Base-by-base conservation (phyloP, 2,888 invertebrate species). In the Acleris emargana region DNA sequence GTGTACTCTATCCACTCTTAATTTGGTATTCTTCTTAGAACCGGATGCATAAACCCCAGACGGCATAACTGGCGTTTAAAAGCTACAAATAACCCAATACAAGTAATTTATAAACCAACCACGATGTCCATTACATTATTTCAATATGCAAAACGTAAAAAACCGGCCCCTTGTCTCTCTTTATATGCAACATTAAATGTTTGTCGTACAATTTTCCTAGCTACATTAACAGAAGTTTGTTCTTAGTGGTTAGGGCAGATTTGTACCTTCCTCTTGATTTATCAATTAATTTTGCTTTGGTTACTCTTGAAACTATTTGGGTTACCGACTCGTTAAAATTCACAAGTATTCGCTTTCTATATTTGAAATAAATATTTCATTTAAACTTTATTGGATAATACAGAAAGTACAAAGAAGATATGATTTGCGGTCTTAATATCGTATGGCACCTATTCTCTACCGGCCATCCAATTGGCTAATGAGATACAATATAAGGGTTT, bases 101-200 rank as follows among this genome's bases (percentile, higher is more conserved):
- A 74, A 72, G 76, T 81, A 81, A 83, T 79, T 86, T 83, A 84
- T 81, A 81, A 82, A 81, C 81, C 82, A 76, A 76, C 73, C 76
- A 67, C 70, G 73, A 72, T 67, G 75, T 71, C 74, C 73, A 76
- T 76, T 75, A 71, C 70, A 67, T 74, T 76, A 76, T 80, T 80
- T 77, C 76, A 77, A 81, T 80, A 79, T 77, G 75, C 75, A 76
- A 75, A 75, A 72, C 74, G 64, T 69, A 71, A 74, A 75, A 76
- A 75, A 67, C 58, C 50, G 22, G 52, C 52, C 73, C 74, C 70
- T 72, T 73, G 75, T 78, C 77, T 76, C 75, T 76, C 79, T 82
- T 82, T 82, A 83, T 78, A 83, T 82, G 78, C 81, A 79, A 69
- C 83, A 85, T 87, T 84, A 86, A 85, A 81, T 74, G 81, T 81